phyloP scores from a whole-genome alignment of 2,888 invertebrate genomes.

The Prosopocoilus inquinatus region DNA sequence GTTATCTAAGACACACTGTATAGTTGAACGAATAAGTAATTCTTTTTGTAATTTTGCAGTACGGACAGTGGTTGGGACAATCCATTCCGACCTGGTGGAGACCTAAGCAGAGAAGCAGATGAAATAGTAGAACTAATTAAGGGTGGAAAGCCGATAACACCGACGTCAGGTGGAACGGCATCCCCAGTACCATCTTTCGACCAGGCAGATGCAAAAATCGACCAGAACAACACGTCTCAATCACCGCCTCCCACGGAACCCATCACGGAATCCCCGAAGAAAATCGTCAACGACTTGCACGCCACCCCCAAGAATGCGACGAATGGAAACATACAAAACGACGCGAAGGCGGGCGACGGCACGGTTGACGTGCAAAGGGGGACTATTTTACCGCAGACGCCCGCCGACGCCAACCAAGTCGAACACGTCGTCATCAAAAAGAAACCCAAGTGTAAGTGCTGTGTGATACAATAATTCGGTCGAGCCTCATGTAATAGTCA shows the following conservation, averaged over 20 bases:
- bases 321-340: slow-evolving; percentile 47
- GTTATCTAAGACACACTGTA: too few species aligned
- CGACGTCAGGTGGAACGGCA: slow-evolving; percentile 59
- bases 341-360: slow-evolving; percentile 49
- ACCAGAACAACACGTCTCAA: slow-evolving; percentile 10
- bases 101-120: slow-evolving; percentile 91
- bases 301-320: slow-evolving; percentile 38
- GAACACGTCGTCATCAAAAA: slow-evolving; percentile 92
- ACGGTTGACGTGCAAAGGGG: slow-evolving; percentile 68
- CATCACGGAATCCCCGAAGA: slow-evolving; percentile 48
- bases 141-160: slow-evolving; percentile 84
- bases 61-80: slow-evolving; percentile 97
- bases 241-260: slow-evolving; percentile 36
- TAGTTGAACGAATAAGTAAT: too few species aligned
- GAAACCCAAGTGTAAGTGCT: slow-evolving; percentile 94
- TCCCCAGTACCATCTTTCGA: slow-evolving; percentile 58
- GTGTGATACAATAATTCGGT: slow-evolving; percentile 78
- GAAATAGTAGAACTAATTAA: slow-evolving; percentile 94
- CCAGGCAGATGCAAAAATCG: slow-evolving; percentile 48
- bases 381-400: slow-evolving; percentile 71
- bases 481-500: slow-evolving; percentile 29
- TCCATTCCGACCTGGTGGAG: slow-evolving; percentile 95
- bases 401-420: slow-evolving; percentile 69
- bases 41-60: slow-evolving; percentile 59
- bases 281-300: slow-evolving; percentile 26